Conservation (phyloP, 2,888 invertebrate species). For the Agrypnus murinus region DNA sequence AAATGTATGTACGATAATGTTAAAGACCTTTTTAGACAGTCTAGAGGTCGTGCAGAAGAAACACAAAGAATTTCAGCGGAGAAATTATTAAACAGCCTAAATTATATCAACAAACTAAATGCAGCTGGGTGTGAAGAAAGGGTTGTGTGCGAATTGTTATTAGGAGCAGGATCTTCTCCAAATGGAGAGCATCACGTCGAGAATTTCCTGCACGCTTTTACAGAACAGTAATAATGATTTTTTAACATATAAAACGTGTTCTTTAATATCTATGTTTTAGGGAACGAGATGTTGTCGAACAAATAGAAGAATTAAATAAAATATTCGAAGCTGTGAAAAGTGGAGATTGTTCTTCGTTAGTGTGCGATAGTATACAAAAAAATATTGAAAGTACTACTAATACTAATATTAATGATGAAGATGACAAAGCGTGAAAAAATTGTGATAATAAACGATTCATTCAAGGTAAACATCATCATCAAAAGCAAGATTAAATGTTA, state of each 20-base stretch:
- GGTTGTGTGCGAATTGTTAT: slow-evolving; percentile 65
- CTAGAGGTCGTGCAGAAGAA: slow-evolving; percentile 30
- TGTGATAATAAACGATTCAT: background rate
- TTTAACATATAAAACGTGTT: no score
- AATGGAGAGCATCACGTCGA: slow-evolving; percentile 64
- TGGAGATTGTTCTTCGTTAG: slow-evolving; percentile 64
- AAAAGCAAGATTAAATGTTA: background rate
- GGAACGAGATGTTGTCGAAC: slow-evolving; percentile 62
- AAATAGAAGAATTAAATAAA: slow-evolving; percentile 65
- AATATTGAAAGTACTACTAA: slow-evolving; percentile 21
- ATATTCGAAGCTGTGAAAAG: slow-evolving; percentile 67
- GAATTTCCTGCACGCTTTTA: slow-evolving; percentile 65
- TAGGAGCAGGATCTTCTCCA: slow-evolving; percentile 62
- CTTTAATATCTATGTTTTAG: no score
- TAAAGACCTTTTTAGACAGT: slow-evolving; percentile 20
- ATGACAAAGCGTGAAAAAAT: background rate
- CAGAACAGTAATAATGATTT: slow-evolving; percentile 66
- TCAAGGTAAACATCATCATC: background rate
- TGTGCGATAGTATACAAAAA: slow-evolving; percentile 59
- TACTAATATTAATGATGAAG: background rate
- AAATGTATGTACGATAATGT: no score
- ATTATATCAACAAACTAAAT: slow-evolving; percentile 38
- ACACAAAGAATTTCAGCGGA: background rate
- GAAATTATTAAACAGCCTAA: slow-evolving; percentile 36
- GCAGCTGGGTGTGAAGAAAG: slow-evolving; percentile 64